Evolutionary conservation across 2,797 vertebrate species (phyloP), one percentile per base, ranked within the genome.

Genomic region (Coregonus suidteri): DNA sequence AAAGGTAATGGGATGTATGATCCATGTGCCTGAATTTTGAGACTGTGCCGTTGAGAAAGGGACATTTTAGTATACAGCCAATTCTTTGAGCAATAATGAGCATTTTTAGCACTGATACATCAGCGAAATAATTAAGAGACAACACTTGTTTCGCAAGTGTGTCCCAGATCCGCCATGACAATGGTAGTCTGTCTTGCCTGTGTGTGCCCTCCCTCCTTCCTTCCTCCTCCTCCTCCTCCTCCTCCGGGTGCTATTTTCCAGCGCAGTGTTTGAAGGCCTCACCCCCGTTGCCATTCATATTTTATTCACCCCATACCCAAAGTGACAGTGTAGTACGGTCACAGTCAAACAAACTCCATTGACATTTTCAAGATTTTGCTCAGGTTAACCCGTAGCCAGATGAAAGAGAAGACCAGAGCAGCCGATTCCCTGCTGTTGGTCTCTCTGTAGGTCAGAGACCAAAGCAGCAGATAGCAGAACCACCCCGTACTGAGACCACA

Each of bases 401-500:
- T 31, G 47, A 72, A 72, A 72, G 70, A 3, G 20, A 16, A 7
- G 30, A 31, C 51, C 1, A 53, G 69, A n/a, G n/a, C 1, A 51
- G 7, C 51, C 41, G 3, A 7, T 20, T 11, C 18, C 47, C 16
- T 18, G 11, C n/a, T 37, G 14, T 15, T 51, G 51, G 20, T 34
- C 4, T 72, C 70, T 31, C 71, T n/a, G 16, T 25, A 41, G 68
- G 37, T 54, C 15, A 54, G 51, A 54, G 52, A 31, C 31, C 71
- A 56, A 52, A 72, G 71, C 41, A 47, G 11, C 41, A 54, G 15
- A 59, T 31, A 72, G 51, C 68, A 31, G 51, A 71, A 41, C 20
- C 47, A 51, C 51, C 71, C 70, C 70, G n/a, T 35, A 54, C 71
- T 18, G 71, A 72, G 71, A 72, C 25, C 52, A 31, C 13, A 72